Evolutionary conservation across 2,888 invertebrate species (phyloP), one percentile per base, ranked within the genome.

Genomic region (Pristionchus maxplancki): DNA sequence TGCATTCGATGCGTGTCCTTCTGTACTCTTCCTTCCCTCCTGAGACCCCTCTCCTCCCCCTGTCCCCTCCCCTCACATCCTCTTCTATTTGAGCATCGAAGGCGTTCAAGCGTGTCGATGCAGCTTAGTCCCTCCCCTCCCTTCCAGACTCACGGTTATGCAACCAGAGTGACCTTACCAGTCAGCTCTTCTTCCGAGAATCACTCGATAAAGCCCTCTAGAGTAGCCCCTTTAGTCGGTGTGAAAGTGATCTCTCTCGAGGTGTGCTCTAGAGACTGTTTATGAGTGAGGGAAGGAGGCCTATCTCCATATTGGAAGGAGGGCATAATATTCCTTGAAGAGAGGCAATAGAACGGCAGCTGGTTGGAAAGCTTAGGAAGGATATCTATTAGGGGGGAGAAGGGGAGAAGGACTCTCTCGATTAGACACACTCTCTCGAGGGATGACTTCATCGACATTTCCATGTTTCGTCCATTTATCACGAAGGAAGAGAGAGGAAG

Each of bases 401-500:
- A 11, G 24, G 74, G n/a, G 40, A 78, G 44, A 34, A 20, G 1
- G 37, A 17, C 37, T 71, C 71, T 37, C 71, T 37, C 37, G 17
- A 37, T 37, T 20, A 9, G 37, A 34, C 9, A 48, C 78, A 44
- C 40, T 44, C 78, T 78, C 40, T 78, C 40, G 11, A 0, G 24
- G 6, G 11, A 74, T 67, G 78, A 78, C 78, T 78, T 78, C 78
- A 48, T 78, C 44, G 78, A 44, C 78, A 78, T 78, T 78, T 78
- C 78, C 78, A 78, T 78, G 44, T 78, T 44, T 78, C 78, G 9
- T 48, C 78, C 78, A 78, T 78, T 78, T 78, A 78, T 78, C 78
- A 78, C 78, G 3, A 20, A 6, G 20, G 40, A 24, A 31, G 74
- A 40, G 8, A 24, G 37, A 8, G 24, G 78, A 58, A 78, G 37